phyloP scores from a whole-genome alignment of 2,797 vertebrate species.

The Catamblyrhynchus diadema region DNA sequence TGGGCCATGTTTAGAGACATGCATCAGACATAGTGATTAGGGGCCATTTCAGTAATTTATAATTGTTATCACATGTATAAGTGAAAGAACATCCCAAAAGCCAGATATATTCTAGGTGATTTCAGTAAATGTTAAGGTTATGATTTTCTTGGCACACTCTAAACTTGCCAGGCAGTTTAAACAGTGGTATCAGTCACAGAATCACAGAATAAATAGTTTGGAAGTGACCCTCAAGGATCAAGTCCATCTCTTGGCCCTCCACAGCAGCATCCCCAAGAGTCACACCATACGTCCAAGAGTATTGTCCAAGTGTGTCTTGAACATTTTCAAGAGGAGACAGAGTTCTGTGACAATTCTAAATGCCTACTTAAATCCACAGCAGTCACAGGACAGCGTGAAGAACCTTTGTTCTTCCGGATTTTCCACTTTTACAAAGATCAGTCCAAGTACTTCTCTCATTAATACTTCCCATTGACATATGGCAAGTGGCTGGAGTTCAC shows the following conservation, averaged over 20 bases:
- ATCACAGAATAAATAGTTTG: neutral
- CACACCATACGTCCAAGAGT: rapidly evolving
- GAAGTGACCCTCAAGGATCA: neutral
- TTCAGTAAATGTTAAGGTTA: neutral
- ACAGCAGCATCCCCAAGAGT: neutral
- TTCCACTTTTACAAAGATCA: neutral
- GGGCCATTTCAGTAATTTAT: neutral
- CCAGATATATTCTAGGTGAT: neutral
- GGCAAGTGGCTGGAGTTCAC: neutral
- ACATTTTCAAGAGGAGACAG: neutral
- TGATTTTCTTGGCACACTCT: neutral
- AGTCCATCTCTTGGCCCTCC: neutral
- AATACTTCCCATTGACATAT: neutral
- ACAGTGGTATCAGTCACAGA: neutral
- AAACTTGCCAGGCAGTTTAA: neutral
- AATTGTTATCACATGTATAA: neutral
- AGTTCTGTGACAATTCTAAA: neutral
- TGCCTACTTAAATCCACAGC: neutral
- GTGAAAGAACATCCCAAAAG: neutral
- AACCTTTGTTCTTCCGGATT: neutral
- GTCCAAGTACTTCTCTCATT: neutral
- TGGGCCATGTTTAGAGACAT: neutral
- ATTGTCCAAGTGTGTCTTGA: neutral
- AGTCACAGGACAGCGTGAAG: neutral
- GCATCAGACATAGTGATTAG: neutral